These are phyloP conservation scores for Coronaproctus castanopsis DNA, from an alignment of 2,888 invertebrate genomes.

Conservation along the genomic window DNA sequence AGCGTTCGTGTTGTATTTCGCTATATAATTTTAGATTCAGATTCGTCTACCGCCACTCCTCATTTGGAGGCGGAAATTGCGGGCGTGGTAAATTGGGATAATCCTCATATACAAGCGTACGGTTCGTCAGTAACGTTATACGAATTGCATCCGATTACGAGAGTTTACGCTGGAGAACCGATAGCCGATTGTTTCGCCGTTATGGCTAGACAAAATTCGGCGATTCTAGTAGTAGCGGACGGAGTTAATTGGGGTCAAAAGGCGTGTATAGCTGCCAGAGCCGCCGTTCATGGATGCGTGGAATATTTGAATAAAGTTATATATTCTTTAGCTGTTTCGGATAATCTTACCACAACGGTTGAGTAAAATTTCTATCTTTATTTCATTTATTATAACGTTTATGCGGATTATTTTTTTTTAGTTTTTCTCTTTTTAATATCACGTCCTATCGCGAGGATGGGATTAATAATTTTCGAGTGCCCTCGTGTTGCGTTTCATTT, in stretches of 20 bases:
- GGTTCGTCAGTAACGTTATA: conserved; percentile 59
- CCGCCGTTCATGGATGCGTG: conserved; percentile 65
- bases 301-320: conserved; percentile 58
- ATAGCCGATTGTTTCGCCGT: conserved; percentile 74
- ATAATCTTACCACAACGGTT: conserved; percentile 28
- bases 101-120: conserved; percentile 36
- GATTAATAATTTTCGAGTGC: too few relatives aligned
- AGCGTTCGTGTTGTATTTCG: too few relatives aligned
- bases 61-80: conserved; percentile 23
- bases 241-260: conserved; percentile 86
- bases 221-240: conserved; percentile 62
- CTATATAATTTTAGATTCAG: background rate
- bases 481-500: too few relatives aligned
- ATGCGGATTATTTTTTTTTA: too few relatives aligned
- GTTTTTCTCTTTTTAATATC: too few relatives aligned
- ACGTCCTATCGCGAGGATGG: too few relatives aligned
- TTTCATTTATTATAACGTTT: too few relatives aligned
- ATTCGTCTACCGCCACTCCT: background rate
- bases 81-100: conserved; percentile 36
- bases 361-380: too few relatives aligned
- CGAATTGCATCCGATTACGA: conserved; percentile 59
- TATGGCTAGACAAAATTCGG: conserved; percentile 46
- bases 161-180: conserved; percentile 50
- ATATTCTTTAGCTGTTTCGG: conserved; percentile 25
- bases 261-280: conserved; percentile 60